Evolutionary conservation across 2,113 vertebrate genomes (phyloP).

Genomic region (Ciconia boyciana): DNA sequence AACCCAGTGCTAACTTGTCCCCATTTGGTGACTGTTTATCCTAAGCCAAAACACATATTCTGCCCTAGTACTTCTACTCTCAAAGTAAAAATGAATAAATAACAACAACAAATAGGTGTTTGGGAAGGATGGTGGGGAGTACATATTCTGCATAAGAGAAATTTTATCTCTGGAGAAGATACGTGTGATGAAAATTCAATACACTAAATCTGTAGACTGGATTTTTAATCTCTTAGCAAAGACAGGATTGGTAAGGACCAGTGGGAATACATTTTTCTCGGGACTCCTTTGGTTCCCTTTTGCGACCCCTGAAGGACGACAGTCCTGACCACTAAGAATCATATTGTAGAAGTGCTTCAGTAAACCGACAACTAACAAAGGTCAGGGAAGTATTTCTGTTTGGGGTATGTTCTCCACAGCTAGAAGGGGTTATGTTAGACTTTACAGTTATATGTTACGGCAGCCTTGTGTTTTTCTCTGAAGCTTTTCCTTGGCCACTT

Average conservation of each 20-base stretch:
- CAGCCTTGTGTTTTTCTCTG: not conserved
- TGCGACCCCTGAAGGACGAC: not conserved
- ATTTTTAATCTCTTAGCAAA: not conserved
- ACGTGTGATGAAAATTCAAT: not conserved
- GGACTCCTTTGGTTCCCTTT: not conserved
- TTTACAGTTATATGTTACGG: rapidly evolving
- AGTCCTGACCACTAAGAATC: too few relatives aligned
- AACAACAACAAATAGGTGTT: not conserved
- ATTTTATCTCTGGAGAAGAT: not conserved
- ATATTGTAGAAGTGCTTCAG: not conserved
- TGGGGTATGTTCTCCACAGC: not conserved
- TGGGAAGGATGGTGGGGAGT: not conserved
- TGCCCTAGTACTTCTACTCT: not conserved
- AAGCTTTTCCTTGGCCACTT: not conserved
- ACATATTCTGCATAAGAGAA: not conserved
- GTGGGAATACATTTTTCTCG: rapidly evolving
- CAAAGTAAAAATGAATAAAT: not conserved
- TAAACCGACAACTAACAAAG: too few relatives aligned
- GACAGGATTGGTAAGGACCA: not conserved
- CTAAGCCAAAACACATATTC: not conserved
- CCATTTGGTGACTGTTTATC: not conserved
- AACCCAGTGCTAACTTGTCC: not conserved
- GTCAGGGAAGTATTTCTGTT: not conserved
- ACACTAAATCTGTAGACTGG: not conserved
- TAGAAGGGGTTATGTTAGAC: not conserved